These are phyloP conservation scores for Orchesella cincta DNA, from an alignment of 1,140 invertebrate genomes.

Conservation along the genomic window DNA sequence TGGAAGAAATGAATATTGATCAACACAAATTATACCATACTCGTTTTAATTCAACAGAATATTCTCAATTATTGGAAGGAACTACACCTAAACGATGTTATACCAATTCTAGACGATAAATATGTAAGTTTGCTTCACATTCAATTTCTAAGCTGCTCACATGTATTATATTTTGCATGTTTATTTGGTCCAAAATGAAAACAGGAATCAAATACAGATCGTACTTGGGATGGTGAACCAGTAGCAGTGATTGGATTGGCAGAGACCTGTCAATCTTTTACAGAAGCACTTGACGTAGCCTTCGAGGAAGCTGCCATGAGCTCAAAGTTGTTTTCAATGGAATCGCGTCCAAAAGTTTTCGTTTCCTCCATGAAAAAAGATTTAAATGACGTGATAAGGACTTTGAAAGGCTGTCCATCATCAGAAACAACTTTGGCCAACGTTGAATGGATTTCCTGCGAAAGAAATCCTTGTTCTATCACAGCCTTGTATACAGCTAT, in stretches of 20 bases:
- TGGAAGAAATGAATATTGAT: not conserved
- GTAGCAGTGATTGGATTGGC: not conserved
- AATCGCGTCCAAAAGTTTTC: not conserved
- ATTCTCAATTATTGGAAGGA: not conserved
- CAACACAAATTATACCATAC: not conserved
- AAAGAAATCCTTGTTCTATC: not conserved
- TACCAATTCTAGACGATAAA: too few species aligned
- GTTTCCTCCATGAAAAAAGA: not conserved
- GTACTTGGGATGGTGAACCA: not conserved
- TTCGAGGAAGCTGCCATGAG: not conserved
- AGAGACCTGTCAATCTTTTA: not conserved
- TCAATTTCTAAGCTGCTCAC: too few species aligned
- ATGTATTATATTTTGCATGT: too few species aligned
- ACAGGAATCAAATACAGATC: not conserved
- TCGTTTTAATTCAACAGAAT: not conserved
- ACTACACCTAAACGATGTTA: not conserved
- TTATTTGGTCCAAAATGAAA: not conserved
- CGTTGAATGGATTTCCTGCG: not conserved
- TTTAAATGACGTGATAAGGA: not conserved
- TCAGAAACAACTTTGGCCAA: not conserved
- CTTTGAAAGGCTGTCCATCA: not conserved
- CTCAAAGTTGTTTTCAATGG: not conserved
- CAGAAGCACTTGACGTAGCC: not conserved
- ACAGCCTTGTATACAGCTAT: not conserved
- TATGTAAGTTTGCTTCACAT: too few species aligned